Evolutionary conservation across 2,888 invertebrate species (phyloP), one percentile per base, ranked within the genome.

Genomic region (Pachliopta kotzebuea): DNA sequence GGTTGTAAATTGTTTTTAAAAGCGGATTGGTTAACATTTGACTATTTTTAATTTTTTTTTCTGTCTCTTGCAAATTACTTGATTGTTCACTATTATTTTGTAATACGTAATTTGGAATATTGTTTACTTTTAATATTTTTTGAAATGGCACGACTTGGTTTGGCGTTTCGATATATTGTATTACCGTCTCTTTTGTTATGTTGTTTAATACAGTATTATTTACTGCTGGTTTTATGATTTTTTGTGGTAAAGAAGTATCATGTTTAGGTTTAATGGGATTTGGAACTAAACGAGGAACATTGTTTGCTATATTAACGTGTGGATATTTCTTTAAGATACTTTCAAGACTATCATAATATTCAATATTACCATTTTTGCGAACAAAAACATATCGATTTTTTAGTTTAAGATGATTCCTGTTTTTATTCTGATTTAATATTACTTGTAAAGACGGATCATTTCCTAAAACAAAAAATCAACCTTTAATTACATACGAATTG

Each of bases 331-430:
- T 65, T 17, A 71, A 54, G 29, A 77, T 65, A 4, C 64, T 55
- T 42, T 80, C 73, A 23, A 83, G 58, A 7, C 71, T 69, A 61
- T 86, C 77, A 8, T 79, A 63, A 54, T 80, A 69, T 60, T 84
- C 81, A 18, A 82, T 64, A 23, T 72, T 79, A 52, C 83, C 84
- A 70, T 84, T 74, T 21, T 78, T 69, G 68, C 81, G 74, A 37
- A 86, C 64, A n/a, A 86, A 63, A 68, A 71, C 61, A 68, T 73
- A 66, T 65, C 67, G 62, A 68, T 67, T 67, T 71, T 69, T 54
- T 69, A 64, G 24, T 70, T 64, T 64, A 67, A 65, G n/a, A 42
- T 67, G 56, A 58, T 58, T 26, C 4, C 29, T 53, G 21, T 53
- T 52, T 64, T 49, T 56, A 6, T 29, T 17, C 49, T 57, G 11